These are phyloP conservation scores for Prietella phreatophila DNA, from an alignment of 2,113 vertebrate genomes.

Conservation along the genomic window DNA sequence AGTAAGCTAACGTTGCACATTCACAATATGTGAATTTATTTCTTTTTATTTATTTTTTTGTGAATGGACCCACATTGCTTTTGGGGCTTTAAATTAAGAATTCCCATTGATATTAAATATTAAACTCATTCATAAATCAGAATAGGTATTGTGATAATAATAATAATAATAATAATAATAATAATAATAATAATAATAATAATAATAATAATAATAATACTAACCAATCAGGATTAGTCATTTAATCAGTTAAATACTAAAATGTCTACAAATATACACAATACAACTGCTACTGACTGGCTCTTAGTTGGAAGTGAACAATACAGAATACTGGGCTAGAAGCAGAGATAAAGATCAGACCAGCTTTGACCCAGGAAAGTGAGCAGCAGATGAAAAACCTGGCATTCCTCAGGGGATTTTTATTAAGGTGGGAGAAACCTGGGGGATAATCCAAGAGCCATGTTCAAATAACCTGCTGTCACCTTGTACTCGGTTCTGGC, in stretches of 20 bases:
- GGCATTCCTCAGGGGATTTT: conserved; percentile 69
- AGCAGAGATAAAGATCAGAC: conserved; percentile 59
- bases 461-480: conserved; percentile 21
- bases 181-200: neutral
- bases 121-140: neutral
- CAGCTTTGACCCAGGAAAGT: conserved; percentile 42
- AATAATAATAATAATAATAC: neutral
- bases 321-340: conserved; percentile 24
- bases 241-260: neutral
- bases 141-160: neutral
- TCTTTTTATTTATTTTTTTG: no score
- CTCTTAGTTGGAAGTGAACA: conserved; percentile 16
- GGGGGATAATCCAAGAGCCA: conserved; percentile 40
- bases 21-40: neutral
- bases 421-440: conserved; percentile 56
- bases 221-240: neutral
- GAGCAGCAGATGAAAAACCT: conserved; percentile 61
- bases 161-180: neutral
- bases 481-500: neutral
- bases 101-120: neutral
- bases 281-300: neutral
- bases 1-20: neutral
- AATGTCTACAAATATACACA: neutral
- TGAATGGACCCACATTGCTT: neutral
- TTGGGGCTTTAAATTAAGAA: neutral